Percentiles rank a stretch among this genome's conserved stretches.
These are phyloP conservation scores for Aromia moschata DNA, from an alignment of 2,888 invertebrate genomes.

Conservation along the genomic window DNA sequence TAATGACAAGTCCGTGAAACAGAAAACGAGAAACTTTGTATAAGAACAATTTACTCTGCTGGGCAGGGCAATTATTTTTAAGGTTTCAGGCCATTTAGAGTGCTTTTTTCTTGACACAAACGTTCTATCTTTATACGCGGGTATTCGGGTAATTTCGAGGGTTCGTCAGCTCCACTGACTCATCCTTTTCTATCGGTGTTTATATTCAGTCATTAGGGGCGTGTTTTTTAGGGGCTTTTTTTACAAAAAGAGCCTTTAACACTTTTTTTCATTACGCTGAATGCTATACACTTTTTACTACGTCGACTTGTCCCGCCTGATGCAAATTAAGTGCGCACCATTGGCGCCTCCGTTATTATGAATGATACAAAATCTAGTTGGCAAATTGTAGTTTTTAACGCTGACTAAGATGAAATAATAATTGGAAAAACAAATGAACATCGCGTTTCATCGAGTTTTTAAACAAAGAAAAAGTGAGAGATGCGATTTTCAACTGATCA, in stretches of 20 bases:
- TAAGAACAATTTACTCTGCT: slow-evolving; percentile 24
- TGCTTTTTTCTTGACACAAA: slow-evolving; percentile 27
- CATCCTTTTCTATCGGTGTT: slow-evolving; percentile 16
- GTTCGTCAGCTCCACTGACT: slow-evolving; percentile 14
- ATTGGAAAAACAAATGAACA: too few relatives aligned
- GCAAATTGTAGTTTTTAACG: too few relatives aligned
- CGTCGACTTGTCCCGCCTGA: too few relatives aligned
- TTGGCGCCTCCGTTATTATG: too few relatives aligned
- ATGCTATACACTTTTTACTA: too few relatives aligned
- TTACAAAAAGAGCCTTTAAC: neutral
- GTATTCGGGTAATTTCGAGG: slow-evolving; percentile 22
- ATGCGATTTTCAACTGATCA: too few relatives aligned
- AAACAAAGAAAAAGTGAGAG: too few relatives aligned
- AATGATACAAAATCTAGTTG: too few relatives aligned
- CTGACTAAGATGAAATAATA: too few relatives aligned
- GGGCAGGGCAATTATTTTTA: slow-evolving; percentile 25
- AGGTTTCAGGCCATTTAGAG: slow-evolving; percentile 23
- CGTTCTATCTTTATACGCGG: slow-evolving; percentile 24
- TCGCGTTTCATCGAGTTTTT: too few relatives aligned
- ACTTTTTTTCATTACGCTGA: neutral
- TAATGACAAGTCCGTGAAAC: slow-evolving; percentile 3
- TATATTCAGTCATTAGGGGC: slow-evolving; percentile 3
- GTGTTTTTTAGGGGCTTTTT: slow-evolving; percentile 6
- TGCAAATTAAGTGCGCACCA: too few relatives aligned
- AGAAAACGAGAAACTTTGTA: slow-evolving; percentile 15